phyloP scores from a whole-genome alignment of 92 coral and sea anemone species.

The Parazoanthus swiftii region DNA sequence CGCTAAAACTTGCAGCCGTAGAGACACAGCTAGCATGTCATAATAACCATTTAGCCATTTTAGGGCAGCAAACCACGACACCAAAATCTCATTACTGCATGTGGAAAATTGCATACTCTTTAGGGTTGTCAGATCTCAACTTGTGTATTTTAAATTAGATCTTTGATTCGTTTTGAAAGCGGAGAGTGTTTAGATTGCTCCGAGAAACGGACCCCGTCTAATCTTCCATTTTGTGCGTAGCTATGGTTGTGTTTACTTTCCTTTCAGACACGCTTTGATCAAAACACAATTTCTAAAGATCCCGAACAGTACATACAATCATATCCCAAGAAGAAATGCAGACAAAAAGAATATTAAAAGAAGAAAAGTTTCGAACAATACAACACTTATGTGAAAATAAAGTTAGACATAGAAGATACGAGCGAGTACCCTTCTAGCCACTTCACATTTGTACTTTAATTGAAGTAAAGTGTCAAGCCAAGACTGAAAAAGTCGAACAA shows the following conservation, averaged over 20 bases:
- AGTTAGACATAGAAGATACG: neutral
- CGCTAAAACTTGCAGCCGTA: neutral
- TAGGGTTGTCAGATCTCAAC: constrained; percentile 34
- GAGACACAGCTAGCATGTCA: neutral
- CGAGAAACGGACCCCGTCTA: constrained; percentile 36
- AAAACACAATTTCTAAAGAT: constrained; percentile 12
- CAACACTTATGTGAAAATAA: neutral
- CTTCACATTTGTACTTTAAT: neutral
- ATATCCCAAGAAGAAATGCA: neutral
- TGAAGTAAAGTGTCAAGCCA: neutral
- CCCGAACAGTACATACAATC: constrained; percentile 11
- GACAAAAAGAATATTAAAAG: neutral
- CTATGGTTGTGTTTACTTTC: constrained; percentile 42
- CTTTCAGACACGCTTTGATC: constrained; percentile 42
- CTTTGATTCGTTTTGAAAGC: constrained; percentile 40
- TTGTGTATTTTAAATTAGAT: constrained; percentile 41
- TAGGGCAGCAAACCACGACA: constrained; percentile 10
- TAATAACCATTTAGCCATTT: neutral
- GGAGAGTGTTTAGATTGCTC: constrained; percentile 43
- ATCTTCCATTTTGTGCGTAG: constrained; percentile 29
- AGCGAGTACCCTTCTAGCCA: neutral
- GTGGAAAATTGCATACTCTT: neutral
- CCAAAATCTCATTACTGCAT: constrained; percentile 19
- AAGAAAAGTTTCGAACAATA: neutral
- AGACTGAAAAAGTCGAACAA: neutral